Percentiles rank a stretch among this genome's conserved stretches.
phyloP scores from a whole-genome alignment of 2,888 invertebrate genomes.

The Hydrotaea cyrtoneurina region DNA sequence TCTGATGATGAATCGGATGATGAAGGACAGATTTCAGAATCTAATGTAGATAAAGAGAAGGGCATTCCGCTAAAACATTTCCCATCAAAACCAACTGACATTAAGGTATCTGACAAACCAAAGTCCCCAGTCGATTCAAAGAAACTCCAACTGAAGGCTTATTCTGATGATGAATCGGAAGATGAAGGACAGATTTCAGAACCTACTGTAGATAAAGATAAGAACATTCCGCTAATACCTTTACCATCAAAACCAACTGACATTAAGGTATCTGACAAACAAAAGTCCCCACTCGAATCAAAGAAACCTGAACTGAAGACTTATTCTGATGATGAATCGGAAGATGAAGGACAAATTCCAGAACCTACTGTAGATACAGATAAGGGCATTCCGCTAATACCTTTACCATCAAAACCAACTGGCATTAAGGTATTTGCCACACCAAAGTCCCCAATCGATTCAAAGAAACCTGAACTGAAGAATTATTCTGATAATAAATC shows the following conservation, averaged over 20 bases:
- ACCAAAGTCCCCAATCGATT: not conserved
- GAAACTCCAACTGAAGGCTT: no score
- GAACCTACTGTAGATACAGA: no score
- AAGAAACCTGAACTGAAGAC: no score
- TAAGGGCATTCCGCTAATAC: no score
- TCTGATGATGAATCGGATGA: no score
- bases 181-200: not conserved
- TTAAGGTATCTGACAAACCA: not conserved
- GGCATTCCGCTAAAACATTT: no score
- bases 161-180: constrained; percentile 36
- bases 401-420: no score
- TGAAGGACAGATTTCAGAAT: not conserved
- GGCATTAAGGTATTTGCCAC: not conserved
- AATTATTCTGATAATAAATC: constrained; percentile 55
- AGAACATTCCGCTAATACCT: not conserved
- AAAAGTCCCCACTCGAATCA: constrained; percentile 15
- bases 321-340: no score
- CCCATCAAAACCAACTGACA: no score
- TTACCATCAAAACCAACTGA: not conserved
- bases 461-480: not conserved
- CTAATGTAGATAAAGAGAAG: not conserved
- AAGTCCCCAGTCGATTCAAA: not conserved
- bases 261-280: not conserved
- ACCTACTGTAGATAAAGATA: not conserved
- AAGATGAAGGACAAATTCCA: no score